Evolutionary conservation across 1,140 invertebrate genomes (phyloP).

Genomic region (Eriocheir sinensis): DNA sequence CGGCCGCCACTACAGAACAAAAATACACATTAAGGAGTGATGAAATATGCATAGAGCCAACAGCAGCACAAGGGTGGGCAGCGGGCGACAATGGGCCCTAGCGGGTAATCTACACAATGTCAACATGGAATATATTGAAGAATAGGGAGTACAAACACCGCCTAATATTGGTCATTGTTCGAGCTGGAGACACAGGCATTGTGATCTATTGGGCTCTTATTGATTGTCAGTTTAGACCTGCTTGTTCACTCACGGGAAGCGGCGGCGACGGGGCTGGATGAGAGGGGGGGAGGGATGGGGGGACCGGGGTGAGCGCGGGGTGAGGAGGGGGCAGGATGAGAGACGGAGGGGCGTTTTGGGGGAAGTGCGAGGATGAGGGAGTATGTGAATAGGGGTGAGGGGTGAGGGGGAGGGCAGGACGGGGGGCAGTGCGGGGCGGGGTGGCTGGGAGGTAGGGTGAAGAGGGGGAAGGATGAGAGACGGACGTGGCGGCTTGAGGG

Average conservation of each 20-base stretch:
- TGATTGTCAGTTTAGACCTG: conserved; percentile 68
- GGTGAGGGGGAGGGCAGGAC: background rate
- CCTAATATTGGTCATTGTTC: conserved; percentile 71
- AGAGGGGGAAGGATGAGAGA: background rate
- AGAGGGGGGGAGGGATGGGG: background rate
- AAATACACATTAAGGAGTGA: conserved; percentile 65
- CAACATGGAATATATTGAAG: conserved; percentile 76
- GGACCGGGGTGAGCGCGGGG: background rate
- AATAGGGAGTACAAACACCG: conserved; percentile 66
- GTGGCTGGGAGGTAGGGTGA: background rate
- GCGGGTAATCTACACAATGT: conserved; percentile 71
- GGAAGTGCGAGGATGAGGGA: background rate
- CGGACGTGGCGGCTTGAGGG: background rate
- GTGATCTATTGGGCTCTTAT: conserved; percentile 70
- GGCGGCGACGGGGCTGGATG: background rate
- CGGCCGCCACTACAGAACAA: conserved; percentile 42
- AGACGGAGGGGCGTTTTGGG: background rate
- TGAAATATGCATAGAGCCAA: conserved; percentile 72
- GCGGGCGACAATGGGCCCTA: conserved; percentile 54
- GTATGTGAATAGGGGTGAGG: conserved; percentile 10
- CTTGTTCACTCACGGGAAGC: background rate
- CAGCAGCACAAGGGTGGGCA: conserved; percentile 51
- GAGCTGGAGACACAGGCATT: conserved; percentile 66
- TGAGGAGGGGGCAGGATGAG: background rate
- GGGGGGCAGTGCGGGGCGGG: no score